Conservation (phyloP, 1,140 invertebrate species). For the Calephelis virginiensis region DNA sequence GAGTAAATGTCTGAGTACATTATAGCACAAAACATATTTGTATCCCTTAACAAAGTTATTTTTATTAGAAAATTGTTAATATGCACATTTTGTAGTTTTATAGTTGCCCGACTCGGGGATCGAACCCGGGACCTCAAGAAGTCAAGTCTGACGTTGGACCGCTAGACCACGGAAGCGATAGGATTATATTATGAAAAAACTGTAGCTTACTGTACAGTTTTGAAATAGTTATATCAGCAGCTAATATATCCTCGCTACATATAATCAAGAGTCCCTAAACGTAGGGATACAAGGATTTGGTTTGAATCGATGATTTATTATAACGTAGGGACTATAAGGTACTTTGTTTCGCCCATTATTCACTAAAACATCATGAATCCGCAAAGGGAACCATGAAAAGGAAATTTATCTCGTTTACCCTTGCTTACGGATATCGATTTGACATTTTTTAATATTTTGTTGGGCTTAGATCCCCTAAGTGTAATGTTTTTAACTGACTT, state of each 20-base stretch:
- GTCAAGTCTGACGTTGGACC: no score
- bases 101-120: no score
- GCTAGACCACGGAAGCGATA: no score
- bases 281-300: conserved; percentile 32
- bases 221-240: not conserved
- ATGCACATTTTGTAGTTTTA: no score
- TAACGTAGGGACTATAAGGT: conserved; percentile 48
- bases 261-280: conserved; percentile 4
- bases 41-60: no score
- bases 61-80: no score
- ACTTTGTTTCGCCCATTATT: conserved; percentile 57
- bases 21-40: no score
- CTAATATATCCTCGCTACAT: not conserved
- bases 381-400: conserved; percentile 33
- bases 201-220: not conserved
- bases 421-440: conserved; percentile 20
- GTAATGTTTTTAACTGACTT: not conserved
- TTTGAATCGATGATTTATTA: conserved; percentile 61
- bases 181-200: not conserved
- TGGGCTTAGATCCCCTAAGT: conserved; percentile 1
- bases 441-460: conserved; percentile 15
- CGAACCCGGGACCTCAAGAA: no score
- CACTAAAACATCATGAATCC: conserved; percentile 54
- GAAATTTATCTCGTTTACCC: conserved; percentile 22
- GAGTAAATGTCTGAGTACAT: no score